Evolutionary conservation across 23 tunicate genomes (phyloP).

Genomic region (Halocynthia aurantium): DNA sequence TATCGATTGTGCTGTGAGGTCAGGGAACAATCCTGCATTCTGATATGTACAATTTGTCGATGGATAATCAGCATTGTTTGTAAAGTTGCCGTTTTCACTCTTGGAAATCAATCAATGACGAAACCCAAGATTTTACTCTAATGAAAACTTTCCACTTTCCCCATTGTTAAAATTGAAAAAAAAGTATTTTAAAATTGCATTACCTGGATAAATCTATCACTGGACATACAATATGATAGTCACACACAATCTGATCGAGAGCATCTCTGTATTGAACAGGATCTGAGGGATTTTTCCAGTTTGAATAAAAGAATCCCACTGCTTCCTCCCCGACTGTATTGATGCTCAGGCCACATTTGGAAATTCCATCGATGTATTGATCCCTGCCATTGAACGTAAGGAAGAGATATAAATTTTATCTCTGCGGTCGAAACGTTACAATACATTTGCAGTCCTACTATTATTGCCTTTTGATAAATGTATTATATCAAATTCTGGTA

Average conservation of each 20-base stretch:
- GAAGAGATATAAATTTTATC: too few species aligned
- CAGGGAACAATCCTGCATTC: too few species aligned
- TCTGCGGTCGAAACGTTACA: too few species aligned
- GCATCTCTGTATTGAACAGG: conserved; percentile 51
- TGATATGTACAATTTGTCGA: too few species aligned
- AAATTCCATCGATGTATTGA: conserved; percentile 30
- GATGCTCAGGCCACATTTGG: conserved; percentile 34
- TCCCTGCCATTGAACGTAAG: conserved; percentile 1
- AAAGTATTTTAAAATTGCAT: background rate
- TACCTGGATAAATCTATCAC: conserved; percentile 20
- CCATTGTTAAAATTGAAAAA: too few species aligned
- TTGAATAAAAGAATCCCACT: conserved; percentile 42
- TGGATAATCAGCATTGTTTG: too few species aligned
- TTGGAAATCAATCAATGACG: too few species aligned
- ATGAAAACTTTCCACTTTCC: too few species aligned
- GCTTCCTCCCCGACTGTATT: conserved; percentile 43
- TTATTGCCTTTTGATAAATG: background rate
- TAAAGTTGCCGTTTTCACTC: background rate
- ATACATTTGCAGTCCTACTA: too few species aligned
- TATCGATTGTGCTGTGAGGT: too few species aligned
- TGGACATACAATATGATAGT: conserved; percentile 52
- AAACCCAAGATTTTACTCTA: too few species aligned
- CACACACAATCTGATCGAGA: conserved; percentile 40
- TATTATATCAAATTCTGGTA: background rate
- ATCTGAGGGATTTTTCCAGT: conserved; percentile 49